Evolutionary conservation across 2,113 vertebrate genomes (phyloP).

Genomic region (Sardina pilchardus): DNA sequence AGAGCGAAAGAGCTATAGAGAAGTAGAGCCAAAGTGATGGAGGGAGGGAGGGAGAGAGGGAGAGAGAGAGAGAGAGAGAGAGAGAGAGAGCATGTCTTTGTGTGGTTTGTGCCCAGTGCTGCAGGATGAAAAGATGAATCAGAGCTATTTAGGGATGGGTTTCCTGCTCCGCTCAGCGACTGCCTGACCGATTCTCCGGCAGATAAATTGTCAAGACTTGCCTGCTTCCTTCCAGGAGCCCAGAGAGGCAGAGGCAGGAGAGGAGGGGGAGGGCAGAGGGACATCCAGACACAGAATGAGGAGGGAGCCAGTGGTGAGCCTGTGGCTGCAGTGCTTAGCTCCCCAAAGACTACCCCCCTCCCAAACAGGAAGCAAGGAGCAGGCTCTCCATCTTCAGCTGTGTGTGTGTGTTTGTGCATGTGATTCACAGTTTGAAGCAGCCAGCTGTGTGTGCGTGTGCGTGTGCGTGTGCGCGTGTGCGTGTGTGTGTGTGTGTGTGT

Average conservation of each 20-base stretch:
- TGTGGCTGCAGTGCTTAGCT: neutral
- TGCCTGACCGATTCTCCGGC: constrained; percentile 73
- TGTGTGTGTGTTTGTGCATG: neutral
- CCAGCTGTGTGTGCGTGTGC: neutral
- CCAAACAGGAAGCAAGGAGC: neutral
- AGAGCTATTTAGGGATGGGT: constrained; percentile 80
- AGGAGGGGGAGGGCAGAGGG: neutral
- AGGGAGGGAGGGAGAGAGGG: neutral
- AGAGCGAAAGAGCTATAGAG: neutral
- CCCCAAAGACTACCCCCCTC: neutral
- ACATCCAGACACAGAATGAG: neutral
- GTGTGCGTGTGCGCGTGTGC: constrained; percentile 43
- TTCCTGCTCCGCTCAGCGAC: constrained; percentile 74
- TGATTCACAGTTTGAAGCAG: neutral
- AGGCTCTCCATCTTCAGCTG: neutral
- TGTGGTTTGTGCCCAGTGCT: constrained; percentile 70
- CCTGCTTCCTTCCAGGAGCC: constrained; percentile 50
- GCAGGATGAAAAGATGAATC: constrained; percentile 80
- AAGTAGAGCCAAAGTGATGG: neutral
- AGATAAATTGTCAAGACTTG: constrained; percentile 79
- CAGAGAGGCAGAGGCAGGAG: neutral
- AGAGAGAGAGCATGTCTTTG: constrained; percentile 59
- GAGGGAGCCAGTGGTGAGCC: neutral
- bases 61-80: constrained; percentile 32
- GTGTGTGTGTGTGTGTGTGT: constrained; percentile 13